Conservation (phyloP, 1,140 invertebrate genomes). For the Drosophila nasuta region DNA sequence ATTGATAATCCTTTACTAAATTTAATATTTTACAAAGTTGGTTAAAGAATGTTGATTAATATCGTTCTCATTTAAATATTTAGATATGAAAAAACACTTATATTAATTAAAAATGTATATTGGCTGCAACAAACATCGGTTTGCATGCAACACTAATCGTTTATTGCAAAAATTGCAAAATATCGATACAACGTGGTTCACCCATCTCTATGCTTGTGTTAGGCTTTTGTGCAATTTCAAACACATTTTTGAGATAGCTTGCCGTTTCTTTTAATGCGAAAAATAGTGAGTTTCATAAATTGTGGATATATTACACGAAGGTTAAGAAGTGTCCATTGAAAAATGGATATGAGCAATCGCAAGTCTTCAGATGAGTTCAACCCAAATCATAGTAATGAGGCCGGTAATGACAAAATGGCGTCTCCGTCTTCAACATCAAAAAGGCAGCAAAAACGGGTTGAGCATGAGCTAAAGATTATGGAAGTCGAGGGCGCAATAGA, state of each 20-base stretch:
- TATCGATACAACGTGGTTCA: too few species aligned
- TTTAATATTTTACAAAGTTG: too few species aligned
- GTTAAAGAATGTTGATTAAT: too few species aligned
- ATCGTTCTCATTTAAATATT: too few species aligned
- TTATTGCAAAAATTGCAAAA: too few species aligned
- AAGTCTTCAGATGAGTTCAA: too few species aligned
- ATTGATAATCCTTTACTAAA: too few species aligned
- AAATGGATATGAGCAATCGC: neutral
- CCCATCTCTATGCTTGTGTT: too few species aligned
- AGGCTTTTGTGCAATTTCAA: neutral
- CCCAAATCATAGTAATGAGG: neutral
- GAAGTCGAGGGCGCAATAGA: constrained; percentile 59
- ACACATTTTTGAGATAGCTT: neutral
- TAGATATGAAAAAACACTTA: too few species aligned
- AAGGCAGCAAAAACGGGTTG: neutral
- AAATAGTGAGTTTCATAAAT: neutral
- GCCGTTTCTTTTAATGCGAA: neutral
- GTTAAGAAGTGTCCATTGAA: neutral
- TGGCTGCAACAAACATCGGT: too few species aligned
- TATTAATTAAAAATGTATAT: too few species aligned
- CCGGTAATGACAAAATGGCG: constrained; percentile 69
- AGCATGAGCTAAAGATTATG: constrained; percentile 67
- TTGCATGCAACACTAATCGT: too few species aligned
- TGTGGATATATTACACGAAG: neutral
- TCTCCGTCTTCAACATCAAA: constrained; percentile 30